A percentile compares a stretch with the other conserved stretches of the same genome.
Evolutionary conservation across 2,888 invertebrate species (phyloP).

Genomic region (Zaprionus obscuricornis): DNA sequence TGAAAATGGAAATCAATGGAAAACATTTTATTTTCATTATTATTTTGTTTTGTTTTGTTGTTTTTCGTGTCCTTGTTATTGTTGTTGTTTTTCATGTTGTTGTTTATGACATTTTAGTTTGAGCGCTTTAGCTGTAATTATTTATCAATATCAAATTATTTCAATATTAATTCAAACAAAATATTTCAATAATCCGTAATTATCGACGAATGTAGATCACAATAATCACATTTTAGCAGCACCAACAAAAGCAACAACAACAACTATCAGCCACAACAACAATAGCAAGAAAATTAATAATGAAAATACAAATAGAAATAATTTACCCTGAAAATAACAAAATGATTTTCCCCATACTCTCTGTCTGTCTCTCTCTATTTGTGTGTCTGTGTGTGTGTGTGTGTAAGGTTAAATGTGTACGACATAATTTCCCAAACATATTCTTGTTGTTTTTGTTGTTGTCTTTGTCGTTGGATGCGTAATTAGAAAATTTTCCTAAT

Average conservation of each 20-base stretch:
- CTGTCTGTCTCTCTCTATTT: background rate
- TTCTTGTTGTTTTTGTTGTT: too few species aligned
- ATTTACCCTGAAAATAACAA: slow-evolving; percentile 57
- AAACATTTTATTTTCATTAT: slow-evolving; percentile 46
- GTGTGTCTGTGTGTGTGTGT: slow-evolving; percentile 23
- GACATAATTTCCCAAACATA: slow-evolving; percentile 33
- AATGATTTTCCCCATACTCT: slow-evolving; percentile 24
- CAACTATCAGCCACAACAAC: slow-evolving; percentile 13
- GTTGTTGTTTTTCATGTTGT: too few species aligned
- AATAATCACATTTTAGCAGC: slow-evolving; percentile 66
- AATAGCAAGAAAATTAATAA: slow-evolving; percentile 62
- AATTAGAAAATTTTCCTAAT: slow-evolving; percentile 28
- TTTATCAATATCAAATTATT: slow-evolving; percentile 69
- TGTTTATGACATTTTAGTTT: slow-evolving; percentile 21
- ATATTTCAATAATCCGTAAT: slow-evolving; percentile 73
- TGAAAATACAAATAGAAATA: slow-evolving; percentile 64
- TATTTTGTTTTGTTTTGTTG: background rate
- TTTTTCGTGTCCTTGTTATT: background rate
- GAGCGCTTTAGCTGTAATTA: slow-evolving; percentile 55
- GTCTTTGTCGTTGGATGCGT: too few species aligned
- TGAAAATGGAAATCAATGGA: slow-evolving; percentile 30
- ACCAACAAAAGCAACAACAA: slow-evolving; percentile 19
- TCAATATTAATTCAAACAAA: slow-evolving; percentile 74
- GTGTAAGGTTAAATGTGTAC: slow-evolving; percentile 46
- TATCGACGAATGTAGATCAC: slow-evolving; percentile 71